Conservation (phyloP, 2,888 invertebrate species). For the Harpalus rubripes region DNA sequence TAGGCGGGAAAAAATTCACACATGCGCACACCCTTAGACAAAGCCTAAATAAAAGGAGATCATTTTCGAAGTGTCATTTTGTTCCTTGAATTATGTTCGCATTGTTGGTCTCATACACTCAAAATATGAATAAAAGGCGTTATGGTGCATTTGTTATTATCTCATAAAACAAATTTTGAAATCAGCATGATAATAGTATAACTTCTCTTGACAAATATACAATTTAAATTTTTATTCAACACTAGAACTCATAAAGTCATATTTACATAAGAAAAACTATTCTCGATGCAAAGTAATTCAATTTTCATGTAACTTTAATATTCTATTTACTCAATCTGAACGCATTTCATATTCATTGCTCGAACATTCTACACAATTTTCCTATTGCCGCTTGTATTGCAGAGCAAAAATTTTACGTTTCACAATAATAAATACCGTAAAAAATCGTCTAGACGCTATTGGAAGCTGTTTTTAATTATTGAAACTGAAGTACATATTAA, state of each 20-base stretch:
- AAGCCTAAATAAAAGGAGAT: too few relatives aligned
- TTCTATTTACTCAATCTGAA: not conserved
- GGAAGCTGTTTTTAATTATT: not conserved
- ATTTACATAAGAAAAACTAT: conserved; percentile 7
- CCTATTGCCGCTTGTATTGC: not conserved
- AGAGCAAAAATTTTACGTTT: not conserved
- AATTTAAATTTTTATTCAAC: not conserved
- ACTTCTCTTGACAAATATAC: too few relatives aligned
- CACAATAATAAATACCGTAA: not conserved
- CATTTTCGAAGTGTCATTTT: too few relatives aligned
- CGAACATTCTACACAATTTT: not conserved
- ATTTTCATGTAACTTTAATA: not conserved
- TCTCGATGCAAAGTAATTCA: not conserved
- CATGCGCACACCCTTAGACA: too few relatives aligned
- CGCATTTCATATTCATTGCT: not conserved
- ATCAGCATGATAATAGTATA: too few relatives aligned
- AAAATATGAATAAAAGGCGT: too few relatives aligned
- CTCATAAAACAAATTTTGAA: too few relatives aligned
- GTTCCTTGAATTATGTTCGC: too few relatives aligned
- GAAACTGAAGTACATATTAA: too few relatives aligned
- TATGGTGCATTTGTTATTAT: too few relatives aligned
- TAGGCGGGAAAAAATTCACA: too few relatives aligned
- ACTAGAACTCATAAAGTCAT: not conserved
- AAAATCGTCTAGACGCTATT: not conserved
- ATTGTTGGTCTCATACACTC: too few relatives aligned